phyloP scores from a whole-genome alignment of 1,140 invertebrate species.

The Notospermus geniculatus region DNA sequence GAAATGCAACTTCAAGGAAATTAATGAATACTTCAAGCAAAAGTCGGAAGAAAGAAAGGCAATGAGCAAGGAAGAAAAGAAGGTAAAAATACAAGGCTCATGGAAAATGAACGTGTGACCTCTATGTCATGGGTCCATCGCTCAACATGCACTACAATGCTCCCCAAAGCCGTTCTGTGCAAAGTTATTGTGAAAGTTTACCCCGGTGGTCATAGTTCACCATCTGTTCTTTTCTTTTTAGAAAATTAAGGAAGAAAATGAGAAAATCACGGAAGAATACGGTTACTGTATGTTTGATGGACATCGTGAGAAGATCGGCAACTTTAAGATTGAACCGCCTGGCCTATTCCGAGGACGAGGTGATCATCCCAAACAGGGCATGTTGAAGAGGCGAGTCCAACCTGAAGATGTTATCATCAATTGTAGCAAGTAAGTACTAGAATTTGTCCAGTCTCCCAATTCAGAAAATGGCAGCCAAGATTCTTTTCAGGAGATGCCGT shows the following conservation, averaged over 20 bases:
- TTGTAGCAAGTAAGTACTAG: slow-evolving; percentile 82
- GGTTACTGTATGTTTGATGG: slow-evolving; percentile 96
- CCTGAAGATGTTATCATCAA: slow-evolving; percentile 98
- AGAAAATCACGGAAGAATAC: slow-evolving; percentile 85
- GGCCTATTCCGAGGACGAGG: slow-evolving; percentile 94
- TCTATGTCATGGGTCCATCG: too few relatives aligned
- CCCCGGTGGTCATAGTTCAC: too few relatives aligned
- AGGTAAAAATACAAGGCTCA: too few relatives aligned
- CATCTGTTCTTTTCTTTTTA: slow-evolving; percentile 22
- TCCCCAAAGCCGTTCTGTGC: too few relatives aligned
- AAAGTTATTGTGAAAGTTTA: too few relatives aligned
- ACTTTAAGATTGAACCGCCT: slow-evolving; percentile 97
- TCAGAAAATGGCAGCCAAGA: too few relatives aligned
- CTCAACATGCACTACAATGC: too few relatives aligned
- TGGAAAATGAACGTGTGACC: too few relatives aligned
- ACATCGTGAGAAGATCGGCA: slow-evolving; percentile 98
- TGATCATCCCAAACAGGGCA: slow-evolving; percentile 99
- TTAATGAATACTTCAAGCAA: slow-evolving; percentile 80
- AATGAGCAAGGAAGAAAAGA: slow-evolving; percentile 88
- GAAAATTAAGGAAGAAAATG: slow-evolving; percentile 85
- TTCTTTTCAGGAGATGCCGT: too few relatives aligned
- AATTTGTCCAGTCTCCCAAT: too few relatives aligned
- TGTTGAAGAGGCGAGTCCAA: slow-evolving; percentile 84
- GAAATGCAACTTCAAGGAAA: slow-evolving; percentile 95
- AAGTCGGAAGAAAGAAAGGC: slow-evolving; percentile 76